Conservation (phyloP, 2,888 invertebrate species). For the Teleiodes luculella region DNA sequence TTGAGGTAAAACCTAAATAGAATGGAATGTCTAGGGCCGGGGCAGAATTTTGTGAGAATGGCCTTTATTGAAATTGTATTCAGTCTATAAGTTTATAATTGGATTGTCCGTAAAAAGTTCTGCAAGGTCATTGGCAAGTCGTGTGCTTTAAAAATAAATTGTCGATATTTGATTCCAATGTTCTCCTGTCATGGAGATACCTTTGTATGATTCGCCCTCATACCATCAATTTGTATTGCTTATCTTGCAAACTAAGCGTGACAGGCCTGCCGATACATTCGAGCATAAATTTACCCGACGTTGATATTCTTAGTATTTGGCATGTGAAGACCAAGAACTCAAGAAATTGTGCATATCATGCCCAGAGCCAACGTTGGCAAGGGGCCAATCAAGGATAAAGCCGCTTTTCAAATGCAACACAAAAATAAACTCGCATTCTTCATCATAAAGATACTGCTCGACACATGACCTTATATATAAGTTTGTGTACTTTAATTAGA, state of each 20-base stretch:
- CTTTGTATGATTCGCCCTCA: constrained; percentile 4
- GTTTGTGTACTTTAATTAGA: constrained; percentile 2
- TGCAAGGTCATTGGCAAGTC: constrained; percentile 12
- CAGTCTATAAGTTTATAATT: not conserved
- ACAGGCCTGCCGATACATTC: constrained; percentile 33
- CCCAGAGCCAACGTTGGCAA: constrained; percentile 22
- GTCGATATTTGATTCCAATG: constrained; percentile 8
- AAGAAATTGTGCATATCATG: constrained; percentile 28
- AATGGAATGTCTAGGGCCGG: constrained; percentile 13
- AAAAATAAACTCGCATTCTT: constrained; percentile 9
- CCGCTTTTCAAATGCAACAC: constrained; percentile 14
- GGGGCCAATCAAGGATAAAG: constrained; percentile 27
- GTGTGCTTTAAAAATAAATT: constrained; percentile 8
- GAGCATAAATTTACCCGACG: constrained; percentile 10
- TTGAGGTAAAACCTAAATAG: constrained; percentile 26
- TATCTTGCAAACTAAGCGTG: constrained; percentile 32
- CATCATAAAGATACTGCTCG: not conserved
- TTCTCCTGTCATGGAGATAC: constrained; percentile 10
- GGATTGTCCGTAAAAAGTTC: not conserved
- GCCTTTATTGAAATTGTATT: constrained; percentile 19
- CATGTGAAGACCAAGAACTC: constrained; percentile 5
- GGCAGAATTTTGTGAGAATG: constrained; percentile 30
- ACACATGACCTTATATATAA: not conserved
- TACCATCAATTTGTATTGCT: constrained; percentile 19
- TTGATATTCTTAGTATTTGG: constrained; percentile 11